These are phyloP conservation scores for Drosophila recens DNA, from an alignment of 2,888 invertebrate species.

Conservation along the genomic window DNA sequence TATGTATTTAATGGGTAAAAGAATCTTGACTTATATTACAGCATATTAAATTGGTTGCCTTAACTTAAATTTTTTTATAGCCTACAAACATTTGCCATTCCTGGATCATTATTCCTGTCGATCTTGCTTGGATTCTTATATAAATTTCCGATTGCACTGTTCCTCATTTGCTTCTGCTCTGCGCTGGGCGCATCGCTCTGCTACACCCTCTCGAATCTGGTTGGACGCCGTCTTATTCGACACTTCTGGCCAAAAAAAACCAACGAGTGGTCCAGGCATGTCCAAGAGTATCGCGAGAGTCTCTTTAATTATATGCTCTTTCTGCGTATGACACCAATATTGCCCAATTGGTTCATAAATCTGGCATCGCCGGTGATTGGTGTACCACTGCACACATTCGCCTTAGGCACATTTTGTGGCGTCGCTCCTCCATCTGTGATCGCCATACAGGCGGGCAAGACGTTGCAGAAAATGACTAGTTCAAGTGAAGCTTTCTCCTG, in stretches of 20 bases:
- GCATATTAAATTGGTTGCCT: conserved; percentile 56
- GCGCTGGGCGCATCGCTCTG: conserved; percentile 98
- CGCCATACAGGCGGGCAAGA: conserved; percentile 98
- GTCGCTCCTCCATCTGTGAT: conserved; percentile 99
- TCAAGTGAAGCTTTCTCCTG: conserved; percentile 95
- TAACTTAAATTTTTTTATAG: conserved; percentile 86
- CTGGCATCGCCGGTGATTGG: conserved; percentile 98
- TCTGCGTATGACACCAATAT: conserved; percentile 97
- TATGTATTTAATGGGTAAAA: background rate
- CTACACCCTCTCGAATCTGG: conserved; percentile 95
- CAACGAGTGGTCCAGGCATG: conserved; percentile 93
- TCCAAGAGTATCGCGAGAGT: conserved; percentile 94
- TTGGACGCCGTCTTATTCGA: conserved; percentile 93
- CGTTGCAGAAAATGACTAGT: conserved; percentile 95
- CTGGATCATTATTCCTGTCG: conserved; percentile 98
- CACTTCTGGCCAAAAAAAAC: conserved; percentile 96
- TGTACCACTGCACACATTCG: conserved; percentile 96
- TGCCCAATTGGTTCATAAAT: conserved; percentile 97
- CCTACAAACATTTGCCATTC: conserved; percentile 99
- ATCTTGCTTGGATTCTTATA: conserved; percentile 98
- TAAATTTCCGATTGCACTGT: conserved; percentile 95
- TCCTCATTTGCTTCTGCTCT: conserved; percentile 96
- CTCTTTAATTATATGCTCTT: conserved; percentile 98
- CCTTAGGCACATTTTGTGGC: conserved; percentile 97
- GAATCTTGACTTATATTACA: background rate